Evolutionary conservation across 2,888 invertebrate species (phyloP).

Genomic region (Nomada ferruginata): DNA sequence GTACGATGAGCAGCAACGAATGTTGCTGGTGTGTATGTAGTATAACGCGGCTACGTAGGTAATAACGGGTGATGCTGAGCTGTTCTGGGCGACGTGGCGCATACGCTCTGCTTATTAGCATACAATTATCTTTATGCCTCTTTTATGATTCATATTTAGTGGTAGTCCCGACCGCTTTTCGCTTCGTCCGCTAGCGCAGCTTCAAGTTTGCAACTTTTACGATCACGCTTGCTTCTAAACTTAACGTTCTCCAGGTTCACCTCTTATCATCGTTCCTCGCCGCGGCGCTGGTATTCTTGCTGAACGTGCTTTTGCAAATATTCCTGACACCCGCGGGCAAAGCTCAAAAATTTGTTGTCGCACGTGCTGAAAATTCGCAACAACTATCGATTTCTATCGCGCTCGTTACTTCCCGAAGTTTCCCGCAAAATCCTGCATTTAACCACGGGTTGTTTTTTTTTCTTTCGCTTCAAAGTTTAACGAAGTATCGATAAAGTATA

Average conservation of each 20-base stretch:
- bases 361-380: constrained; percentile 63
- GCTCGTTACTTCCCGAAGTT: constrained; percentile 15
- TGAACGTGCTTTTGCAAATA: constrained; percentile 66
- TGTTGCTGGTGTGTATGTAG: constrained; percentile 9
- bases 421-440: not conserved
- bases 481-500: not conserved
- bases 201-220: constrained; percentile 72
- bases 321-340: constrained; percentile 3
- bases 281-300: constrained; percentile 44
- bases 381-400: constrained; percentile 33
- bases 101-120: constrained; percentile 78
- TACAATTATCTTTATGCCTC: constrained; percentile 80
- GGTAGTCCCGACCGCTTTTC: constrained; percentile 59
- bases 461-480: no score
- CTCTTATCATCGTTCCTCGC: constrained; percentile 63
- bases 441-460: not conserved
- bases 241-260: constrained; percentile 62
- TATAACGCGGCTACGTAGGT: constrained; percentile 60
- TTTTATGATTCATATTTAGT: constrained; percentile 80
- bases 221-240: constrained; percentile 72
- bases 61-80: constrained; percentile 65
- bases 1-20: constrained; percentile 23
- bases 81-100: constrained; percentile 72
- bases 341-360: constrained; percentile 61
- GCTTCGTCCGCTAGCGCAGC: constrained; percentile 45